Conservation (phyloP, 2,888 invertebrate species). For the Phorcus lineatus region DNA sequence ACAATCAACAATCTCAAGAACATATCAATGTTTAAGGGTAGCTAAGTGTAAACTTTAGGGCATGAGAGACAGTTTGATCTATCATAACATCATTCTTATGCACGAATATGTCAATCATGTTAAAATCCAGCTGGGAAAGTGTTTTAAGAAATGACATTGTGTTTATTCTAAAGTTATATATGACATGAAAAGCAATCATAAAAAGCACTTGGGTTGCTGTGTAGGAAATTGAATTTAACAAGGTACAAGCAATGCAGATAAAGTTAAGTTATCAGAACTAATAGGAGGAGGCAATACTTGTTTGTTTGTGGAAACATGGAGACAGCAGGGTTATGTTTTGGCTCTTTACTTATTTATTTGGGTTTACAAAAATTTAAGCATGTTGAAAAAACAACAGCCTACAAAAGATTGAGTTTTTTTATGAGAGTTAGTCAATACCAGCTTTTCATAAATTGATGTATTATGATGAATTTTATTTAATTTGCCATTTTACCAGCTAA, state of each 20-base stretch:
- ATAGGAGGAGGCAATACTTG: not conserved
- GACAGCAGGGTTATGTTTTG: not conserved
- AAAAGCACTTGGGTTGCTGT: not conserved
- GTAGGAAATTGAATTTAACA: not conserved
- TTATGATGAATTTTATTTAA: too few relatives aligned
- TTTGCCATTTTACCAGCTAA: too few relatives aligned
- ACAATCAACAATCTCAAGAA: too few relatives aligned
- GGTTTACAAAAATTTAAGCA: too few relatives aligned
- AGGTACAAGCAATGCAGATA: not conserved
- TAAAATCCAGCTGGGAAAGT: not conserved
- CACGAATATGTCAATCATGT: not conserved
- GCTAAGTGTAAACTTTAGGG: too few relatives aligned
- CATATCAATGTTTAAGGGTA: too few relatives aligned
- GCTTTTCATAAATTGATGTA: too few relatives aligned
- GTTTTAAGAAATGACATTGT: not conserved
- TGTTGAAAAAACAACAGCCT: too few relatives aligned
- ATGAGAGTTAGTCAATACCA: too few relatives aligned
- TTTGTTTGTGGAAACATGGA: not conserved
- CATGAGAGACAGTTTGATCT: not conserved
- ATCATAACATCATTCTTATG: not conserved
- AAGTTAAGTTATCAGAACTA: not conserved
- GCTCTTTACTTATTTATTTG: not conserved
- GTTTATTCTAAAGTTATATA: not conserved
- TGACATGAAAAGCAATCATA: not conserved
- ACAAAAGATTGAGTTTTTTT: too few relatives aligned